A percentile compares a stretch with the other conserved stretches of the same genome.
These are phyloP conservation scores for Falcunculus frontatus DNA, from an alignment of 2,113 vertebrate genomes.

Conservation along the genomic window DNA sequence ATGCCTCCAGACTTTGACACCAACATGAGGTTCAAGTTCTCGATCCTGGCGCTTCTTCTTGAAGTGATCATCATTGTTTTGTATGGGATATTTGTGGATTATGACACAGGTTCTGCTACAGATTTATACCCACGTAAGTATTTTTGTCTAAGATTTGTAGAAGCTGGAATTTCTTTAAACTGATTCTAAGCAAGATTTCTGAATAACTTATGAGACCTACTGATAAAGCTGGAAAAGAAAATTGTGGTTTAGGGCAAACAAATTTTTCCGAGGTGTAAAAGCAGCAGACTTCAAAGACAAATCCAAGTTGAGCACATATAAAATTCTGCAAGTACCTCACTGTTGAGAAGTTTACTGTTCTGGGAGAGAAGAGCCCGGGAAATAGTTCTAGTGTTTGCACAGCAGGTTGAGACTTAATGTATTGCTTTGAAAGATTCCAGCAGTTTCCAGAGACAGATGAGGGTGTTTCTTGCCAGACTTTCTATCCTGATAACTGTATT, in stretches of 20 bases:
- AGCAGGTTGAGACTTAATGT: not conserved
- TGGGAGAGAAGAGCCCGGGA: not conserved
- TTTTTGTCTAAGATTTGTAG: not conserved
- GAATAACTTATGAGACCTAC: not conserved
- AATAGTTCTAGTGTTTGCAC: not conserved
- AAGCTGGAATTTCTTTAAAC: not conserved
- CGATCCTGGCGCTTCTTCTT: constrained; percentile 80
- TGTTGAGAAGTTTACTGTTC: not conserved
- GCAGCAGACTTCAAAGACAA: not conserved
- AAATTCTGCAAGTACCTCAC: not conserved
- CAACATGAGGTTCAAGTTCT: constrained; percentile 90
- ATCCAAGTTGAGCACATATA: not conserved
- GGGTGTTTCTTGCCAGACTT: not conserved
- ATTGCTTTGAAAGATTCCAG: not conserved
- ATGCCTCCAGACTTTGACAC: constrained; percentile 75
- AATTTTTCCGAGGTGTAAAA: not conserved
- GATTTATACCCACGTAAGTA: constrained; percentile 83
- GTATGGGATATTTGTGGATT: constrained; percentile 82
- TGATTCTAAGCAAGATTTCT: not conserved
- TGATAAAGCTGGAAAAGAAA: not conserved
- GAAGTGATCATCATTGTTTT: constrained; percentile 82
- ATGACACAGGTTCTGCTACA: accelerated
- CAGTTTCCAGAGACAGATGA: not conserved
- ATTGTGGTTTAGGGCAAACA: not conserved
- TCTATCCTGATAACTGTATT: not conserved